Percentiles rank a stretch among this genome's conserved stretches.
Evolutionary conservation across 2,888 invertebrate genomes (phyloP).

Genomic region (Neria commutata): DNA sequence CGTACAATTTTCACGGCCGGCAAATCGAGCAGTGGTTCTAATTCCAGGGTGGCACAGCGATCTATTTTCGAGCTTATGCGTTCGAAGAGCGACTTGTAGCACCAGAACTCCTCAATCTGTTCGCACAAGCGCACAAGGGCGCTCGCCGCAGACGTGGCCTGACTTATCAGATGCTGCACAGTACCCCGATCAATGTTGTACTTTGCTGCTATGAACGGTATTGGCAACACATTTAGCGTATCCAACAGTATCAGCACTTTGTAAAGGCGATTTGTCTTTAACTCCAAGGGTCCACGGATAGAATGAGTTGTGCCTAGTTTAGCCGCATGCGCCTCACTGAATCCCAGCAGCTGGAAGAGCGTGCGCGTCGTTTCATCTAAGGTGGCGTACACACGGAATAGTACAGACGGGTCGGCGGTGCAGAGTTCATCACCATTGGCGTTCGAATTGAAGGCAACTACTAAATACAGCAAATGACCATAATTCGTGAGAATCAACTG

Average conservation of each 20-base stretch:
- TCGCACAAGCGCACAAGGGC: slow-evolving; percentile 82
- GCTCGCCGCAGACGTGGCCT: slow-evolving; percentile 75
- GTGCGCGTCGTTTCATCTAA: slow-evolving; percentile 70
- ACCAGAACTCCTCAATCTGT: slow-evolving; percentile 81
- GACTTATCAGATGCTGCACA: slow-evolving; percentile 77
- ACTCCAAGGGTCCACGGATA: slow-evolving; percentile 64
- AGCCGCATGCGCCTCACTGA: slow-evolving; percentile 76
- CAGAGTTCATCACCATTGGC: slow-evolving; percentile 70
- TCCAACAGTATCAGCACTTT: slow-evolving; percentile 84
- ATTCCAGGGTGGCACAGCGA: slow-evolving; percentile 80
- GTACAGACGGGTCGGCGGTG: slow-evolving; percentile 63
- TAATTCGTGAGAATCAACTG: slow-evolving; percentile 80
- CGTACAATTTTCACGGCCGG: slow-evolving; percentile 83
- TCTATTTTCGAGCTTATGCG: slow-evolving; percentile 77
- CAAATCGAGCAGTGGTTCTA: slow-evolving; percentile 83
- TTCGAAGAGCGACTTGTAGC: slow-evolving; percentile 76
- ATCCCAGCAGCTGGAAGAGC: slow-evolving; percentile 76
- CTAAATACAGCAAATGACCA: slow-evolving; percentile 86
- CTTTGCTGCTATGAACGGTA: slow-evolving; percentile 74
- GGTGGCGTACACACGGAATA: slow-evolving; percentile 66
- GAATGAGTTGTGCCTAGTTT: slow-evolving; percentile 72
- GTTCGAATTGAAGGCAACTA: slow-evolving; percentile 62
- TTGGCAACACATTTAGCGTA: slow-evolving; percentile 72
- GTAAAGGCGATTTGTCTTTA: slow-evolving; percentile 76
- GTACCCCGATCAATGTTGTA: slow-evolving; percentile 77